Conservation (phyloP, 2,113 vertebrate species). For the Nibea albiflora region DNA sequence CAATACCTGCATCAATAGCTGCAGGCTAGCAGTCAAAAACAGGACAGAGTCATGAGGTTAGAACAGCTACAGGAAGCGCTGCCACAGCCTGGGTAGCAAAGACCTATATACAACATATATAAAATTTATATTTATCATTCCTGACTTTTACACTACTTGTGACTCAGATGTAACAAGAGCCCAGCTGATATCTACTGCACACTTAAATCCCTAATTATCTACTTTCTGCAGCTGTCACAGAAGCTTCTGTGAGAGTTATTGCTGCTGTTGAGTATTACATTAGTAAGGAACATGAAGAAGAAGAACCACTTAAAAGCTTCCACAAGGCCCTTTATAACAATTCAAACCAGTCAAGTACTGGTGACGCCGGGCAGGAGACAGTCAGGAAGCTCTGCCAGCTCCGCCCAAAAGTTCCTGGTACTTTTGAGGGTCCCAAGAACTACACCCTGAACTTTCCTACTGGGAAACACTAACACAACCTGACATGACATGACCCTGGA, state of each 20-base stretch:
- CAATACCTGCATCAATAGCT: no score
- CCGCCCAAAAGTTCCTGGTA: constrained; percentile 46
- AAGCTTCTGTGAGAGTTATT: neutral
- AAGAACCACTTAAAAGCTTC: neutral
- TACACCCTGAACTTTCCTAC: constrained; percentile 23
- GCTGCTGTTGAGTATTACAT: neutral
- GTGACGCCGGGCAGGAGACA: neutral
- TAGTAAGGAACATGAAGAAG: neutral
- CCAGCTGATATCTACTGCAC: no score
- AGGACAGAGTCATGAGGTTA: neutral
- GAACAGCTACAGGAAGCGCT: neutral
- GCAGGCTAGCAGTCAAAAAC: neutral
- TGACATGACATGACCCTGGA: neutral
- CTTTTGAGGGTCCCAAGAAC: constrained; percentile 19
- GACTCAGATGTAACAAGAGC: no score
- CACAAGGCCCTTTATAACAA: neutral
- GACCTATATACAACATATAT: neutral
- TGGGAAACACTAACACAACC: constrained; percentile 2
- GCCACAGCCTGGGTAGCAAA: neutral
- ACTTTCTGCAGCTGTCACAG: neutral
- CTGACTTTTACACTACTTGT: neutral
- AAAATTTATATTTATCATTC: no score
- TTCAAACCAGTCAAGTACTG: constrained; percentile 7
- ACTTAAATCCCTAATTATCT: neutral
- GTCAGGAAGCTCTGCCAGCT: constrained; percentile 44